phyloP scores from a whole-genome alignment of 1,140 invertebrate genomes.

The Panagrolaimus sp. region DNA sequence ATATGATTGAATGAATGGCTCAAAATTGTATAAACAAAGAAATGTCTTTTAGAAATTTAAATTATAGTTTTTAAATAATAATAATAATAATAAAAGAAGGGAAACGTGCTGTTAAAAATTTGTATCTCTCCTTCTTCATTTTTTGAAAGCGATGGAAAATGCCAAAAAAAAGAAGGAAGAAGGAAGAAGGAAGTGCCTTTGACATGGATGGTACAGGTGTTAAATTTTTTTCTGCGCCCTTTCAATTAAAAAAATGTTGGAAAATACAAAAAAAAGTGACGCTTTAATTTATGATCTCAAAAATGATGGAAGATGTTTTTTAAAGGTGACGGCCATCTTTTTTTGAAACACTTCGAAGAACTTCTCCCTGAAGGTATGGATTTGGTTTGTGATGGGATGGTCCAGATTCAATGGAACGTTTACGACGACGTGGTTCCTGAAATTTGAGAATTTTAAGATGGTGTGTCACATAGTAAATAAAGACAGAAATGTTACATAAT shows the following conservation, averaged over 20 bases:
- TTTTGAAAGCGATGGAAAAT: too few species aligned
- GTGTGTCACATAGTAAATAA: not conserved
- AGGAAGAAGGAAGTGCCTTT: slow-evolving; percentile 10
- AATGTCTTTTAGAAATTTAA: not conserved
- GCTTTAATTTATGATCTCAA: slow-evolving; percentile 7
- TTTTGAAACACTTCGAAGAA: slow-evolving; percentile 61
- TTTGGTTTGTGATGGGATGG: slow-evolving; percentile 40
- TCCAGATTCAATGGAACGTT: slow-evolving; percentile 45
- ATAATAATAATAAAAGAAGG: not conserved
- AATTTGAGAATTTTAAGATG: not conserved
- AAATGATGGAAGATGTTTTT: slow-evolving; percentile 21
- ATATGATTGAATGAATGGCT: not conserved
- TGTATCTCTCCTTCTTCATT: too few species aligned
- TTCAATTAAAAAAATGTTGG: not conserved
- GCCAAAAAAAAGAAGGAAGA: not conserved
- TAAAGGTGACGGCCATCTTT: slow-evolving; percentile 57
- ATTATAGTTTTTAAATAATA: not conserved
- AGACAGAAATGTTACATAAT: not conserved
- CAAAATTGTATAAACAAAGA: slow-evolving; percentile 2
- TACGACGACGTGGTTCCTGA: slow-evolving; percentile 50
- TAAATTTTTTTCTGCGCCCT: not conserved
- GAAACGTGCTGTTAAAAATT: too few species aligned
- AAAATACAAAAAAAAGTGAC: slow-evolving; percentile 5
- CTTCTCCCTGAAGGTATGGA: slow-evolving; percentile 60
- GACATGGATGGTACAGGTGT: not conserved